These are phyloP conservation scores for Shinisaurus crocodilurus DNA, from an alignment of 2,113 vertebrate species.

Conservation along the genomic window DNA sequence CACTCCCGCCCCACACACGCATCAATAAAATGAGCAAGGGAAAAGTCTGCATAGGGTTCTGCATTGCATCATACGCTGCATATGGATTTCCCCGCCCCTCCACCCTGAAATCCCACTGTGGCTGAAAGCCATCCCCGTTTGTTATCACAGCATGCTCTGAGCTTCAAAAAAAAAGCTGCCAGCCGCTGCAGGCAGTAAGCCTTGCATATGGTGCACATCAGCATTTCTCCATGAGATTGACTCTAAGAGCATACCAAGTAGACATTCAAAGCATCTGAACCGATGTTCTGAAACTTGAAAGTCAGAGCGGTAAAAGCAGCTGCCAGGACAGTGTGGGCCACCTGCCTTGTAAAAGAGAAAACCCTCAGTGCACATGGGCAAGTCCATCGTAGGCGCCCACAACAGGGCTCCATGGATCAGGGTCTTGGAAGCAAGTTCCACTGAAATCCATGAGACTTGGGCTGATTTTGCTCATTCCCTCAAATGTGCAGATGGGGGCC, in stretches of 20 bases:
- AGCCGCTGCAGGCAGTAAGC: neutral
- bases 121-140: neutral
- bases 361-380: neutral
- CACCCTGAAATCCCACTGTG: too few relatives aligned
- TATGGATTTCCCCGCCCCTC: neutral
- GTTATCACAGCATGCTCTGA: too few relatives aligned
- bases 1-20: too few relatives aligned
- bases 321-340: neutral
- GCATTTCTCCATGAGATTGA: neutral
- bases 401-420: neutral
- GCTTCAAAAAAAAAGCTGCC: neutral
- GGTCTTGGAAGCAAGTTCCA: neutral
- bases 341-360: neutral
- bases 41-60: neutral
- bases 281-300: neutral
- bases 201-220: neutral
- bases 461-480: neutral
- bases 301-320: neutral
- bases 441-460: neutral
- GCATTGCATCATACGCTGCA: neutral
- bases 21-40: neutral
- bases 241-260: neutral
- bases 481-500: neutral
- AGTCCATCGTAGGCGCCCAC: neutral
- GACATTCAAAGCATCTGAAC: neutral